phyloP scores from a whole-genome alignment of 1,140 invertebrate genomes.

The Drosophila mojavensis region DNA sequence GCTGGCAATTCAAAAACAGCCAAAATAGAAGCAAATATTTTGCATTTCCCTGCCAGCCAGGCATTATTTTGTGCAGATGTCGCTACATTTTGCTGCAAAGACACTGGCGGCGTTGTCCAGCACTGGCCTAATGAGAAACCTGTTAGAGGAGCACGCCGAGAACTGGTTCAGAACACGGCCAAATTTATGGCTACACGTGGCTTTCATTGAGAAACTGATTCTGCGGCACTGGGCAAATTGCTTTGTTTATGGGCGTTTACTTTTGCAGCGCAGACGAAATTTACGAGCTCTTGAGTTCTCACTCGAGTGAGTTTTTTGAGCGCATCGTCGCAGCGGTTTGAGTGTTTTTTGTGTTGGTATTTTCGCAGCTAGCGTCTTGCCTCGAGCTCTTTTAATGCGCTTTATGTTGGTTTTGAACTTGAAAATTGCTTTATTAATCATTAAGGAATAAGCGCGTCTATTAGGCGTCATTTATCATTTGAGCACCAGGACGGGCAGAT shows the following conservation, averaged over 20 bases:
- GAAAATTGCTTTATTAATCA: conserved; percentile 82
- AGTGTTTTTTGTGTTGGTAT: conserved; percentile 20
- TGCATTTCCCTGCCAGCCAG: not conserved
- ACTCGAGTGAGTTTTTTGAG: conserved; percentile 43
- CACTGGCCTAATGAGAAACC: conserved; percentile 77
- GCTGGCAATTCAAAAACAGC: conserved; percentile 31
- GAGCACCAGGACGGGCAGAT: not conserved
- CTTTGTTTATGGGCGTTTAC: conserved; percentile 83
- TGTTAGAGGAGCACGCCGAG: conserved; percentile 66
- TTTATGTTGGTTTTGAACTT: conserved; percentile 70
- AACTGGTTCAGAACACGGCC: conserved; percentile 56
- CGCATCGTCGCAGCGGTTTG: conserved; percentile 17
- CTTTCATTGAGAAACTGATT: conserved; percentile 75
- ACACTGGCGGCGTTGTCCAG: conserved; percentile 31
- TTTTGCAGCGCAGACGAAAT: conserved; percentile 59
- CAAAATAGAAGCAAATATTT: conserved; percentile 33
- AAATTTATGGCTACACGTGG: conserved; percentile 76
- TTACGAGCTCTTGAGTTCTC: conserved; percentile 66
- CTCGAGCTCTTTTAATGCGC: conserved; percentile 20
- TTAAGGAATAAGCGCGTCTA: conserved; percentile 69
- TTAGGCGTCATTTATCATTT: conserved; percentile 68
- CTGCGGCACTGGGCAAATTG: conserved; percentile 46
- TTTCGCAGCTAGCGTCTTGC: not conserved
- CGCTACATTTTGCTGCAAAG: not conserved
- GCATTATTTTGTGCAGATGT: not conserved